Conservation (phyloP, 2,888 invertebrate genomes). For the Tachina lurida region DNA sequence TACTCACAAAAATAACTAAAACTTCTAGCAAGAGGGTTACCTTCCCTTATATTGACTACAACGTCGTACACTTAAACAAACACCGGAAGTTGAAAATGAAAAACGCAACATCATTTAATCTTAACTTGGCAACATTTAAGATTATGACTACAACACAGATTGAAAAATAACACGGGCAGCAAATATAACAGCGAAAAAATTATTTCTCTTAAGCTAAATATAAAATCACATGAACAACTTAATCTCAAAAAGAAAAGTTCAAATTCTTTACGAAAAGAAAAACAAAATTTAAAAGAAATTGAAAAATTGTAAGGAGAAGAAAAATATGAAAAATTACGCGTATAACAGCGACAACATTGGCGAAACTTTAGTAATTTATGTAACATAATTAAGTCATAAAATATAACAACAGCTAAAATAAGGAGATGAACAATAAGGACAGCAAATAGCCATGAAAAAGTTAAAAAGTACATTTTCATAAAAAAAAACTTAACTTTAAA, state of each 20-base stretch:
- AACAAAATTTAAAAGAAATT: background rate
- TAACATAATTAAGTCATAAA: conserved; percentile 79
- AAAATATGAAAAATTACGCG: conserved; percentile 69
- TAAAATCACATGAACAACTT: conserved; percentile 56
- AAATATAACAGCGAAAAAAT: conserved; percentile 45
- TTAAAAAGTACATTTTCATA: background rate
- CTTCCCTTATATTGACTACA: background rate
- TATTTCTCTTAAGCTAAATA: conserved; percentile 37
- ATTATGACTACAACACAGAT: conserved; percentile 76
- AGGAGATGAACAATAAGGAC: conserved; percentile 23
- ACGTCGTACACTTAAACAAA: conserved; percentile 35
- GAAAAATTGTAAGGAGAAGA: conserved; percentile 68
- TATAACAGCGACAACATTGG: conserved; percentile 73
- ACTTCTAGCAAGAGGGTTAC: background rate
- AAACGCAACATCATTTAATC: conserved; percentile 76
- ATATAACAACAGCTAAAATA: conserved; percentile 63
- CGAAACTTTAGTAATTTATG: conserved; percentile 80
- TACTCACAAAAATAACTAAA: too few relatives aligned
- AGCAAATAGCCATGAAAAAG: conserved; percentile 6
- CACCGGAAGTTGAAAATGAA: conserved; percentile 61
- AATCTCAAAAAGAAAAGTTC: conserved; percentile 39
- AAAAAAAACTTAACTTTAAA: background rate
- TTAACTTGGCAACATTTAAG: conserved; percentile 74
- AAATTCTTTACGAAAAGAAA: conserved; percentile 23
- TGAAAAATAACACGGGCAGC: conserved; percentile 74